Base-by-base conservation (phyloP, 2,888 invertebrate species). In the Acholoe squamosa region DNA sequence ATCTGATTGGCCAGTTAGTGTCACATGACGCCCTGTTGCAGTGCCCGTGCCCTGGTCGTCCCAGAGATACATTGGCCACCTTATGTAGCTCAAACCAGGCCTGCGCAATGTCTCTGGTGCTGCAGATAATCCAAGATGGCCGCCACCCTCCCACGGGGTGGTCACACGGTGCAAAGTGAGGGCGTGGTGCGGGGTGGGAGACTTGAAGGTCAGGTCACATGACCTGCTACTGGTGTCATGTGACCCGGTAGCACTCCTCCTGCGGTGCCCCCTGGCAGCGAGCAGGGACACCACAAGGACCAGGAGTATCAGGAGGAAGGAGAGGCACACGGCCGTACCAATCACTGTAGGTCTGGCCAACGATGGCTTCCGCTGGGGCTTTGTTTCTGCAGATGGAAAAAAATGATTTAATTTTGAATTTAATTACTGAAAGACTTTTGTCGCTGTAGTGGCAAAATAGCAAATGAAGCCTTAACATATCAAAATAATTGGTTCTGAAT, bases 51-150 rank as follows among this genome's bases (percentile, higher is more conserved):
- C 71, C 5, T 25, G 71, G 28, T 71, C 71, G 28, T 71, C 28
- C 71, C 71, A 71, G n/a, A 71, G 25, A 28, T 71, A 71, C 71
- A 71, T 71, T 7, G 71, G 71, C 71, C 71, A 71, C 71, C 71
- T 25, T 25, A 71, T 28, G 71, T 71, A 28, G 1, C 28, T 14
- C 28, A 28, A 7, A 14, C 71, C 71, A 25, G 71, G 71, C 71
- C 71, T 25, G 28, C 71, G 0, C 28, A 71, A 28, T 3, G 71
- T 71, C 25, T 71, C 71, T 28, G 71, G 71, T 1, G 71, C 71
- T 22, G 28, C 14, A 14, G 14, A 3, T 7, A 71, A 14, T 28
- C 28, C 71, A n/a, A 61, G 61, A n/a, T 61, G n/a, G 22, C 61
- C 61, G 71, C 71, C 71, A 3, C 71, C 71, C 28, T 71, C 71